Conservation (phyloP, 1,140 invertebrate genomes). For the Papilio polyxenes region DNA sequence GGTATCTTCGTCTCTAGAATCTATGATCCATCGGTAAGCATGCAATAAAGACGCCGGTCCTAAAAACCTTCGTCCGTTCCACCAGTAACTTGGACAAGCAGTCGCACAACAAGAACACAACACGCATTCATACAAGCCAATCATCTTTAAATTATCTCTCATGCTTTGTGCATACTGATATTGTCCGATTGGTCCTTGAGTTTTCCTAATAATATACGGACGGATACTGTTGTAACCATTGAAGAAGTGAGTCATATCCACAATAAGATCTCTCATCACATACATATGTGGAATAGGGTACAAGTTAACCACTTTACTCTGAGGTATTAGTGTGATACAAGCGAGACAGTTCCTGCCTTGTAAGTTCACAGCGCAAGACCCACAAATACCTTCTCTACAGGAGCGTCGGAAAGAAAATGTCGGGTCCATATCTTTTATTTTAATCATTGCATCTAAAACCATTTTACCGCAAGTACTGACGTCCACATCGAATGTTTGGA, state of each 20-base stretch:
- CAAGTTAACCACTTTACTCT: slow-evolving; percentile 84
- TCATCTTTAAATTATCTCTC: slow-evolving; percentile 86
- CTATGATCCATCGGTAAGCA: slow-evolving; percentile 87
- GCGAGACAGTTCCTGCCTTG: slow-evolving; percentile 92
- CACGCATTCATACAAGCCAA: slow-evolving; percentile 92
- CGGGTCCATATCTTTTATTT: slow-evolving; percentile 94
- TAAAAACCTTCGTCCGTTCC: slow-evolving; percentile 82
- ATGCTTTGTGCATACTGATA: slow-evolving; percentile 85
- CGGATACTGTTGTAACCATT: slow-evolving; percentile 92
- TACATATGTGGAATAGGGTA: slow-evolving; percentile 96
- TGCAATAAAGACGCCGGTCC: slow-evolving; percentile 69
- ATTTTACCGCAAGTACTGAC: slow-evolving; percentile 88
- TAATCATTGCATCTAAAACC: slow-evolving; percentile 92
- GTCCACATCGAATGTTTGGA: slow-evolving; percentile 89
- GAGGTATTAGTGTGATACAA: slow-evolving; percentile 83
- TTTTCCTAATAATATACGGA: slow-evolving; percentile 90
- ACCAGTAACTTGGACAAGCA: slow-evolving; percentile 94
- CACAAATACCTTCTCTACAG: slow-evolving; percentile 95
- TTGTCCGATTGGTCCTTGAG: slow-evolving; percentile 78
- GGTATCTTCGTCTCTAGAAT: slow-evolving; percentile 87
- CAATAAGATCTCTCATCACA: slow-evolving; percentile 94
- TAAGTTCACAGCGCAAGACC: slow-evolving; percentile 95
- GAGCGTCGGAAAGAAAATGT: slow-evolving; percentile 91
- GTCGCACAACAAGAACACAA: slow-evolving; percentile 94
- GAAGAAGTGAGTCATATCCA: slow-evolving; percentile 94